Evolutionary conservation across 2,888 invertebrate genomes (phyloP).

Genomic region (Aleiodes testaceus): DNA sequence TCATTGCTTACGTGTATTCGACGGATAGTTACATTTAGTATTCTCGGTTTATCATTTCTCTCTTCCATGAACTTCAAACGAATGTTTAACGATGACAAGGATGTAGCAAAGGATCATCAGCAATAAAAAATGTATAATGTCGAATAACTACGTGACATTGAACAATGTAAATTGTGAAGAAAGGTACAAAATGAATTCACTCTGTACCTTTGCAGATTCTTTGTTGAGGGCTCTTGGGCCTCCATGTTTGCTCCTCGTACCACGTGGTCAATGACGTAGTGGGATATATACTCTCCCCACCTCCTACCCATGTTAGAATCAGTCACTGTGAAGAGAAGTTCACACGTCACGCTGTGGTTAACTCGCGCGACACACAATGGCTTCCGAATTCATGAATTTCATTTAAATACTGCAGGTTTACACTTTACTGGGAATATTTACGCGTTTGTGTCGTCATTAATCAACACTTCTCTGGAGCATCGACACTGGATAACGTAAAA

Average conservation of each 20-base stretch:
- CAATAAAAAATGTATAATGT: no score
- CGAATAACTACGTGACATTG: not conserved
- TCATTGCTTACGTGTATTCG: constrained; percentile 58
- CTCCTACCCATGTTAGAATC: constrained; percentile 39
- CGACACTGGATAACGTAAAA: no score
- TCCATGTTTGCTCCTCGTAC: constrained; percentile 42
- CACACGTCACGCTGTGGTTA: constrained; percentile 42
- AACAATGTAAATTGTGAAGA: not conserved
- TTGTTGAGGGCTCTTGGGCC: constrained; percentile 14
- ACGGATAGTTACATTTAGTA: constrained; percentile 60
- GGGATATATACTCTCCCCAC: constrained; percentile 29
- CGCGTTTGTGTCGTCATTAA: no score
- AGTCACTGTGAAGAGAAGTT: constrained; percentile 44
- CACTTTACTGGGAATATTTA: not conserved
- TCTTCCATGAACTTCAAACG: not conserved
- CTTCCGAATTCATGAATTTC: constrained; percentile 23
- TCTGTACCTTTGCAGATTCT: constrained; percentile 14
- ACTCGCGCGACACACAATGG: constrained; percentile 43
- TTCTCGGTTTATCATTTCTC: constrained; percentile 58
- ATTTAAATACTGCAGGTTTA: not conserved
- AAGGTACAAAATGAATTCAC: constrained; percentile 2
- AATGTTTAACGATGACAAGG: constrained; percentile 5
- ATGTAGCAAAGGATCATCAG: not conserved
- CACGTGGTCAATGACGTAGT: constrained; percentile 48
- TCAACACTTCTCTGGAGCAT: no score